Evolutionary conservation across 2,113 vertebrate species (phyloP), one percentile per base, ranked within the genome.

Genomic region (Corapipo altera): DNA sequence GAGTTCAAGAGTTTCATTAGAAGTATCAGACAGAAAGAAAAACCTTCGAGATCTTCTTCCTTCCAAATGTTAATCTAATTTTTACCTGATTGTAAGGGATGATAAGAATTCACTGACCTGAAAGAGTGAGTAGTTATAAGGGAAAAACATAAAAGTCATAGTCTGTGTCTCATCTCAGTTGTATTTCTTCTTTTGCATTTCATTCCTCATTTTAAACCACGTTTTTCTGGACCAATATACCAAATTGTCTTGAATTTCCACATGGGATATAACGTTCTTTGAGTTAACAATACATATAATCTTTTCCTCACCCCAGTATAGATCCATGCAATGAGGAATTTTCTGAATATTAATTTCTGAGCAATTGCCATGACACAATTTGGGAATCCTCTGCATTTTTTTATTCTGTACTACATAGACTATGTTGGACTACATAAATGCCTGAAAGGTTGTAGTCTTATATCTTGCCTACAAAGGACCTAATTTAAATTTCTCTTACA

Each of bases 401-500:
- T 94, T 85, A 77, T 85, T 95, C 46, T 62, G 32, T 33, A 46
- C 22, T 33, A 35, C 32, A 81, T 0, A 61, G 70, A 95, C 49
- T 43, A 3, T 61, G 14, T 28, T 79, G 44, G 22, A 70, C 54
- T 91, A 51, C 21, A 37, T 30, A 76, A 94, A 93, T 46, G 71
- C 23, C 67, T 93, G 81, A 48, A 54, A 71, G 46, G n/a, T 62
- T 82, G 58, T 22, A 85, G 59, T 30, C 15, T 61, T 75, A 18
- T 14, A 69, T 52, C 91, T 85, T 92, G 24, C 23, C 55, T 93
- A 87, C 66, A 92, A 82, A 46, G 8, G 66, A 26, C 17, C 52
- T 28, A 95, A 94, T 95, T 96, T 87, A 94, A 92, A 94, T 92
- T 87, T 95, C 44, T 72, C 57, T 91, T 82, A 41, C 44, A 79